Conservation (phyloP, 37 sponge, comb jelly and placozoan genomes). For the Agelas oroides region DNA sequence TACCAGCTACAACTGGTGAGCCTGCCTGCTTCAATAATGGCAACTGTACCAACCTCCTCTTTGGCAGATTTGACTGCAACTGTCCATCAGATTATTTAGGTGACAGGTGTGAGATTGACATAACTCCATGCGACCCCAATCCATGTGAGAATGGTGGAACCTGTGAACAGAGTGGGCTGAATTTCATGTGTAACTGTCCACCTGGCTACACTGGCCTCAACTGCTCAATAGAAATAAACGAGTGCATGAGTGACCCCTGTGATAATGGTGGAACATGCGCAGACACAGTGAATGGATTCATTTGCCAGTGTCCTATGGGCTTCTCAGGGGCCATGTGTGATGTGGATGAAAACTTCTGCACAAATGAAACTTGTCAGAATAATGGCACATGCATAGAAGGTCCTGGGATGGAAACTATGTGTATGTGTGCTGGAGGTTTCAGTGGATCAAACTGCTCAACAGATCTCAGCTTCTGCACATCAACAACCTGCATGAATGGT, state of each 20-base stretch:
- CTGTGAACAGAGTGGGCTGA: slow-evolving; percentile 28
- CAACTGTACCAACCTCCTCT: neutral
- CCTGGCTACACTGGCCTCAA: slow-evolving; percentile 2
- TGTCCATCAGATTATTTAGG: slow-evolving; percentile 21
- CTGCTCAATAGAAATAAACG: neutral
- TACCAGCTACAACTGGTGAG: neutral
- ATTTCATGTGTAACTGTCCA: neutral
- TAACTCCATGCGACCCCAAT: slow-evolving; percentile 19
- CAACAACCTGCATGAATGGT: slow-evolving; percentile 52
- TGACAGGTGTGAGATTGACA: neutral
- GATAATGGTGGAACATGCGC: neutral
- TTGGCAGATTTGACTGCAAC: slow-evolving; percentile 7
- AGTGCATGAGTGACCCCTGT: neutral
- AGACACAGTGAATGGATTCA: neutral
- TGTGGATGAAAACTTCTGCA: slow-evolving; percentile 3
- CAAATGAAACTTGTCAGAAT: neutral
- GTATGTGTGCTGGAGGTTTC: slow-evolving; percentile 26
- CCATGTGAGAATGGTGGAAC: slow-evolving; percentile 42
- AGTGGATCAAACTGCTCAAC: slow-evolving; percentile 22
- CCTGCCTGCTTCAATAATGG: slow-evolving; percentile 31
- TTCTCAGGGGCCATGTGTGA: slow-evolving; percentile 16
- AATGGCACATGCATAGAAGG: slow-evolving; percentile 9
- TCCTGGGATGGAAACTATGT: neutral
- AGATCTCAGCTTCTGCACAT: slow-evolving; percentile 22
- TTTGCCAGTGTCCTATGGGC: slow-evolving; percentile 40